phyloP scores from a whole-genome alignment of 2,113 vertebrate species.

The Sorex fumeus region DNA sequence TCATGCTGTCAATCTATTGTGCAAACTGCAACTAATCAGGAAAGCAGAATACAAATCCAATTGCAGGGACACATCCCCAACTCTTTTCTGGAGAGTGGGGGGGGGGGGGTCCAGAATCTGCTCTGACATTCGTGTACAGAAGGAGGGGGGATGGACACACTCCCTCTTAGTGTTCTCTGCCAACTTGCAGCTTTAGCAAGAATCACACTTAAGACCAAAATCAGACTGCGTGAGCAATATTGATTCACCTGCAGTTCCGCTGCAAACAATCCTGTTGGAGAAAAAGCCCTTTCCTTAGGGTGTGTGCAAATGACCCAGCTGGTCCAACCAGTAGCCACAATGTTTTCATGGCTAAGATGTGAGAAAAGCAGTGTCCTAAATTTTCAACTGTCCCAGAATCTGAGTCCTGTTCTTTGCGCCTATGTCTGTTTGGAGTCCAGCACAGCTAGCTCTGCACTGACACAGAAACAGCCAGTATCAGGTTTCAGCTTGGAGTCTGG shows the following conservation, averaged over 20 bases:
- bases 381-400: neutral
- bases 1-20: neutral
- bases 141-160: neutral
- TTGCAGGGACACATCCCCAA: neutral
- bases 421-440: neutral
- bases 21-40: neutral
- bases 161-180: neutral
- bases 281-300: constrained; percentile 20
- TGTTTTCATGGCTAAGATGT: neutral
- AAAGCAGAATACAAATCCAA: neutral
- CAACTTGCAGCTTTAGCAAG: neutral
- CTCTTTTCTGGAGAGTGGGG: no score
- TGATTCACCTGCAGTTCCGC: neutral
- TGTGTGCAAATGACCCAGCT: neutral
- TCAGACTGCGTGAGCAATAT: neutral
- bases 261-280: neutral
- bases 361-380: neutral
- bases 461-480: neutral
- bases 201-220: constrained; percentile 8
- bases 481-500: constrained; percentile 13
- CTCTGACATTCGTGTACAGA: no score
- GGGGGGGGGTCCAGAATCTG: no score
- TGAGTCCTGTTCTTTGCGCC: neutral
- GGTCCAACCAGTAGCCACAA: neutral
- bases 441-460: neutral